These are phyloP conservation scores for Elmis aenea DNA, from an alignment of 2,888 invertebrate species.

Conservation along the genomic window DNA sequence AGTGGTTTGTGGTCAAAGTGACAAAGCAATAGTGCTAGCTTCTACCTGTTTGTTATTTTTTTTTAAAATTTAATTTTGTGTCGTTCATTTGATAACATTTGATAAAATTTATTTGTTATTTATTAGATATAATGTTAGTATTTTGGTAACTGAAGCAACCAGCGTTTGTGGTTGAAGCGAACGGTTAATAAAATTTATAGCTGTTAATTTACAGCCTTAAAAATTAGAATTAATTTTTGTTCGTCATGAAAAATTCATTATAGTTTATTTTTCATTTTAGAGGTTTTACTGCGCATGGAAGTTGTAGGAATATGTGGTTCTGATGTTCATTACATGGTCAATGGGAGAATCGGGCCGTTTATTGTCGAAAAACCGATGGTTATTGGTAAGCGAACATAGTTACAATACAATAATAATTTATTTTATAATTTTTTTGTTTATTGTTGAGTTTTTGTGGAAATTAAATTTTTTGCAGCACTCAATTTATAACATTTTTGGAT, in stretches of 20 bases:
- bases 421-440: not conserved
- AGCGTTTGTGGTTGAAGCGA: no score
- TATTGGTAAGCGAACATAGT: slow-evolving; percentile 61
- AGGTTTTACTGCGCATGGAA: slow-evolving; percentile 83
- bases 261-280: slow-evolving; percentile 46
- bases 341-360: slow-evolving; percentile 83
- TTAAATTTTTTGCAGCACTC: slow-evolving; percentile 1
- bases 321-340: slow-evolving; percentile 87
- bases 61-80: no score
- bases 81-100: no score
- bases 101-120: no score
- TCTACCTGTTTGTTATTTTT: no score
- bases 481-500: slow-evolving; percentile 49
- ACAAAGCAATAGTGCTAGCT: no score
- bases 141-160: no score
- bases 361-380: slow-evolving; percentile 85
- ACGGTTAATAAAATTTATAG: no score
- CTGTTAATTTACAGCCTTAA: no score
- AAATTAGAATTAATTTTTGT: no score
- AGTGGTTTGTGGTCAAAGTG: no score
- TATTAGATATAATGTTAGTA: no score
- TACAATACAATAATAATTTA: not conserved
- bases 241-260: not conserved
- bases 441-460: not conserved
- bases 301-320: slow-evolving; percentile 96